Conservation (phyloP, 2,113 vertebrate species). For the Scomber japonicus region DNA sequence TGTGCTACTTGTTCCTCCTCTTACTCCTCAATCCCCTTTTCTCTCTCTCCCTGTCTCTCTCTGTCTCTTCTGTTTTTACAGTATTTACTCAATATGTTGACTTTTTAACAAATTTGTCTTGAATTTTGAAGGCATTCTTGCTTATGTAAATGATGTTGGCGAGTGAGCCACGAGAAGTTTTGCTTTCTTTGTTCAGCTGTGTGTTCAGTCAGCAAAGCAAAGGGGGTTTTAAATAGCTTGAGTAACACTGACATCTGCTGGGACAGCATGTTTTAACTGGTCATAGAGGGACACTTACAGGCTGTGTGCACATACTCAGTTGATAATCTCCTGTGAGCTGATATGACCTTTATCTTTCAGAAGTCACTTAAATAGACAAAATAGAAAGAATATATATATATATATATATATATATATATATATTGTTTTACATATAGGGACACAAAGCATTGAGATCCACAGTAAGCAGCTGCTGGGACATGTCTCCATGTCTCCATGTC, state of each 20-base stretch:
- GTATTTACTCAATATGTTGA: conserved; percentile 24
- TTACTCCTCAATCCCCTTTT: background rate
- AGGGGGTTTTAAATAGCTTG: conserved; percentile 67
- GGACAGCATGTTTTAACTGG: conserved; percentile 57
- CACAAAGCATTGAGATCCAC: background rate
- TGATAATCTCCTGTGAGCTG: background rate
- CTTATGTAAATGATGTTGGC: conserved; percentile 7
- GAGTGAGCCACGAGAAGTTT: background rate
- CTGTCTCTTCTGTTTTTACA: conserved; percentile 11
- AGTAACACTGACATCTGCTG: conserved; percentile 88
- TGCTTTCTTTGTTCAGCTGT: conserved; percentile 19
- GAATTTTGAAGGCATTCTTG: conserved; percentile 8
- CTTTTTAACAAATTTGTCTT: conserved; percentile 19
- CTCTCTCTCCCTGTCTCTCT: background rate
- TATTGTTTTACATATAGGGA: no score
- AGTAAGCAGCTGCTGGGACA: background rate
- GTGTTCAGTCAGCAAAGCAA: background rate
- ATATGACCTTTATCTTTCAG: background rate
- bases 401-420: no score
- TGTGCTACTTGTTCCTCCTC: conserved; percentile 15
- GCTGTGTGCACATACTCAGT: background rate
- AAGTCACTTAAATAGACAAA: background rate
- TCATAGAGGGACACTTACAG: background rate
- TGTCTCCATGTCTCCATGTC: no score
- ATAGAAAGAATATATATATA: background rate